A percentile compares a stretch with the other conserved stretches of the same genome.
These are phyloP conservation scores for Cuculus canorus DNA, from an alignment of 2,797 vertebrate species.

Conservation along the genomic window DNA sequence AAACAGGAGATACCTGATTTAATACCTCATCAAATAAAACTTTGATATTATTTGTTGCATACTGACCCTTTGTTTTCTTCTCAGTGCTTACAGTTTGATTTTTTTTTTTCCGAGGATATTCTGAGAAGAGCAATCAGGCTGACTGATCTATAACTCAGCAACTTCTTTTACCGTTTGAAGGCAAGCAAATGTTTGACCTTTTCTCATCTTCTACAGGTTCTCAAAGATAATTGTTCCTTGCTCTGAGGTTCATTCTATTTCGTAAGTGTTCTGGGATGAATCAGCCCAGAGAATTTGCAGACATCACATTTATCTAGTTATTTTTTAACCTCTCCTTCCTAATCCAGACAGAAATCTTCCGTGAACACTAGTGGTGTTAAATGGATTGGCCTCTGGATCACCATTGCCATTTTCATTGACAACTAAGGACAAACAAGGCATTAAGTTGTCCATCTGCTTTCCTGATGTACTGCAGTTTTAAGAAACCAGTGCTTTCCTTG, in stretches of 20 bases:
- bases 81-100: conserved; percentile 4
- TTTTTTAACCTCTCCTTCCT: neutral
- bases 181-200: conserved; percentile 37
- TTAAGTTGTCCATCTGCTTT: neutral
- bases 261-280: neutral
- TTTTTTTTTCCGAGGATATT: neutral
- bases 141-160: neutral
- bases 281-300: conserved; percentile 5
- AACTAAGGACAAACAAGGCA: neutral
- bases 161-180: neutral
- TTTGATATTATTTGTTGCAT: neutral
- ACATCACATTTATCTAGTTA: neutral
- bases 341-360: neutral
- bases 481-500: neutral
- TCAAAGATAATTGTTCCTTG: neutral
- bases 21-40: neutral
- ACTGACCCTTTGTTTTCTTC: neutral
- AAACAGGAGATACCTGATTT: neutral
- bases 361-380: neutral
- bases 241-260: neutral
- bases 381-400: neutral
- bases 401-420: neutral
- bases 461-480: neutral
- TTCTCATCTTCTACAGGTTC: conserved; percentile 1
- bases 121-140: neutral